Base-by-base conservation (phyloP, 2,797 vertebrate genomes). In the Cyclopterus lumpus region DNA sequence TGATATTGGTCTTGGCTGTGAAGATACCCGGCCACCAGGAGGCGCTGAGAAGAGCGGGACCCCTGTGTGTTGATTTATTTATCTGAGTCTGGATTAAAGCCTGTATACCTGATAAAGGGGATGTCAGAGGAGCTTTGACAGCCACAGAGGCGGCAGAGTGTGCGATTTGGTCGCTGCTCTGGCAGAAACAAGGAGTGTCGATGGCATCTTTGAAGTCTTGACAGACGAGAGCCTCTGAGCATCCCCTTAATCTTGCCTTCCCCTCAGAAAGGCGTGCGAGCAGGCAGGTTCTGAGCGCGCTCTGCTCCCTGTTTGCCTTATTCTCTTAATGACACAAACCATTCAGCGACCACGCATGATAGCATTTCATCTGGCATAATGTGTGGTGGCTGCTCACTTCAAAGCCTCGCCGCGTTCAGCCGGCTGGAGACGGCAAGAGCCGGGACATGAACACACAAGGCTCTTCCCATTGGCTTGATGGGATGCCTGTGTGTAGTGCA, bases 321-420 rank as follows among this genome's bases (percentile, higher is more conserved):
- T 91, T 93, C 93, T 93, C 92, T 92, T 94, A 95, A 95, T 95
- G 94, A 95, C 94, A 94, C 93, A 93, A 95, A 94, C 92, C 93
- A 93, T 95, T 95, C 94, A 93, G 93, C 85, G 87, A 73, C 90
- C 90, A 89, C 81, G 89, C 90, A 76, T 92, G 93, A 95, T 91
- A 92, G 91, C 93, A 94, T 95, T 94, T 94, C 94, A 95, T 95
- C 93, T 94, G 86, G 82, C 79, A 78, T 95, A 94, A 94, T 94
- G 88, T 87, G 88, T 58, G 87, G 81, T 86, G 93, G 92, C 92
- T 94, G 92, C 91, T 88, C 53, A 90, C 92, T 94, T 95, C 94
- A 94, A 93, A 93, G 70, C 85, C 81, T 85, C 79, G 67, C 83
- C 5, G 75, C 64, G 44, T 78, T 82, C 82, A 88, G 84, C 87